Percentiles rank a stretch among this genome's conserved stretches.
Conservation (phyloP, 2,888 invertebrate genomes). For the Seladonia tumulorum region DNA sequence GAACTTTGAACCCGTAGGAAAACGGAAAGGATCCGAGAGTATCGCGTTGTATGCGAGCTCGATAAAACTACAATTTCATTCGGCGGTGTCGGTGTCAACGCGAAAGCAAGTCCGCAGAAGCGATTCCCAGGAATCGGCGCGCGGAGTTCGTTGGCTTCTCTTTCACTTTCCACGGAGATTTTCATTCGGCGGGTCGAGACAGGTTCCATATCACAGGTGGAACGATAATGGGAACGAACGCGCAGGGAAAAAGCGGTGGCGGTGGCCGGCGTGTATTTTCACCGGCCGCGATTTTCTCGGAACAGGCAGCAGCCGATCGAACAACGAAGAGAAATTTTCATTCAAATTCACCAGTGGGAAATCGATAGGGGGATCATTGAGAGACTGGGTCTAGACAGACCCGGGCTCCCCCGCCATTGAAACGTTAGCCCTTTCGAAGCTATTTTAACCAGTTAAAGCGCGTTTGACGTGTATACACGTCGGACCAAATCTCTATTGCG, state of each 20-base stretch:
- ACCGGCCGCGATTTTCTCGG: neutral
- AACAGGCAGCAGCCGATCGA: neutral
- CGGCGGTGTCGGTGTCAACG: neutral
- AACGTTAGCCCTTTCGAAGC: too few species aligned
- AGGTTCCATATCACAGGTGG: constrained; percentile 33
- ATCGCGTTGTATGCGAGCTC: neutral
- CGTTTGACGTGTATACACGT: too few species aligned
- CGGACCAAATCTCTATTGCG: too few species aligned
- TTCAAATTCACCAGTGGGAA: too few species aligned
- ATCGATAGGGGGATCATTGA: too few species aligned
- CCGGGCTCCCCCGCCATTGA: too few species aligned
- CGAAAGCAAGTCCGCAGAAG: neutral
- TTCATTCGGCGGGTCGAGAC: constrained; percentile 17
- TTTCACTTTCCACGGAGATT: constrained; percentile 39
- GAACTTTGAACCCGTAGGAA: too few species aligned
- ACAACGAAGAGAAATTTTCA: neutral
- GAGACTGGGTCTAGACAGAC: too few species aligned
- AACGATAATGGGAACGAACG: constrained; percentile 39
- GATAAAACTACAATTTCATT: neutral
- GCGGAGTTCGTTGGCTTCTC: constrained; percentile 13
- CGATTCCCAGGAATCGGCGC: neutral
- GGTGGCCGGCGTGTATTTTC: neutral
- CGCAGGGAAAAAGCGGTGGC: neutral
- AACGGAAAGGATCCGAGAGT: neutral
- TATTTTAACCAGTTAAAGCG: too few species aligned